Evolutionary conservation across 2,888 invertebrate genomes (phyloP), one percentile per base, ranked within the genome.

Genomic region (Amorpha juglandis): DNA sequence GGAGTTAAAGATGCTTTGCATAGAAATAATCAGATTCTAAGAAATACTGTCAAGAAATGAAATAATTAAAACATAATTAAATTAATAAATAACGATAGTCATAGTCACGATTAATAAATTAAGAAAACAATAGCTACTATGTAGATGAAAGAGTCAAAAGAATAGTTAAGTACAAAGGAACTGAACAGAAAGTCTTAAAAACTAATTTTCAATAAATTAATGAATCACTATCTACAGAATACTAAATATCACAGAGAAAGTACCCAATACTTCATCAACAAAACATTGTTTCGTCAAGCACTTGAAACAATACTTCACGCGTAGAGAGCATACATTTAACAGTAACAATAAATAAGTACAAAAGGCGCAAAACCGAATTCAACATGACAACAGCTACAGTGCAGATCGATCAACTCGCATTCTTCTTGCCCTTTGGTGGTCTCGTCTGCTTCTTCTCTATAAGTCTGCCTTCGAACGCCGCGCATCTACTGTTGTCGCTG

Each of bases 181-280:
- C 90, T 89, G 81, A 84, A 82, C 74, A 80, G 79, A 82, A 79
- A 78, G 74, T 72, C 89, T 89, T 89, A 92, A 72, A 79, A 78
- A 79, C 87, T 89, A 89, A 77, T 80, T 77, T 84, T 86, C 82
- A 93, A 93, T 92, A 92, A 93, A 92, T 92, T 91, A 92, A 87
- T 82, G 80, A 71, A 85, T 86, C 83, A 86, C 78, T 84, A 89
- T 87, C 87, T 90, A 91, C 79, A 89, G 87, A 91, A 91, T 91
- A 91, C 91, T 92, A 89, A 91, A 93, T 93, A 93, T 93, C 93
- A 93, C 93, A 93, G 93, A 90, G 89, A 87, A 88, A 88, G 89
- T 93, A 93, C 93, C 93, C 93, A 93, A 89, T 89, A 89, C 90
- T 91, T 92, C 89, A 86, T 89, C 86, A 89, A 91, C 89, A 88